Evolutionary conservation across 2,113 vertebrate species (phyloP).

Genomic region (Romanogobio albipinnatus): DNA sequence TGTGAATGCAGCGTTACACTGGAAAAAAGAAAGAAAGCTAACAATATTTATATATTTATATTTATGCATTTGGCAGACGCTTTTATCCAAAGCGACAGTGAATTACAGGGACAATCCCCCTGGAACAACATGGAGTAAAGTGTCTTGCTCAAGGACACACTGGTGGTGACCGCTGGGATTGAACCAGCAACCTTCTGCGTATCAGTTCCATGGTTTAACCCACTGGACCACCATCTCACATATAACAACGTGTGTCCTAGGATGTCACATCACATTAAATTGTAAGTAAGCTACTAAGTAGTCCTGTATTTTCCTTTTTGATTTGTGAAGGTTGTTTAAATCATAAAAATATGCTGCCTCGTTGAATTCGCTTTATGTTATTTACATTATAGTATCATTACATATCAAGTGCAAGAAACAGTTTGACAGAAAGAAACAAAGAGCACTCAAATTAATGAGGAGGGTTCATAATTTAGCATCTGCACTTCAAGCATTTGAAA

Average conservation of each 20-base stretch:
- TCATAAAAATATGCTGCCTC: neutral
- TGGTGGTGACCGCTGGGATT: too few species aligned
- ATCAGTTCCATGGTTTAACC: too few species aligned
- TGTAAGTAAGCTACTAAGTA: neutral
- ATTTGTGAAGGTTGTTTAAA: constrained; percentile 7
- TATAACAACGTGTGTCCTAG: neutral
- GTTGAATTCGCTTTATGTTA: neutral
- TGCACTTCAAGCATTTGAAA: constrained; percentile 68
- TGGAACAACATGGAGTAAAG: too few species aligned
- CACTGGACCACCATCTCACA: too few species aligned
- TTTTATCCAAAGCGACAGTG: too few species aligned
- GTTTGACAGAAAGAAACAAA: constrained; percentile 31
- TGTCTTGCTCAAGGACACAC: too few species aligned
- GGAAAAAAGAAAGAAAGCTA: neutral
- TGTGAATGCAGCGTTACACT: neutral
- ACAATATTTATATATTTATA: too few species aligned
- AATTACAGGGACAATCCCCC: too few species aligned
- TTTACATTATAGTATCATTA: neutral
- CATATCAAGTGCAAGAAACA: neutral
- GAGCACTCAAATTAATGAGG: constrained; percentile 18
- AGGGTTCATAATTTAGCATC: constrained; percentile 23
- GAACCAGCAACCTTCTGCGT: too few species aligned
- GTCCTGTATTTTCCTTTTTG: neutral
- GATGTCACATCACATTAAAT: neutral
- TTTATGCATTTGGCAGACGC: too few species aligned